phyloP scores from a whole-genome alignment of 2,888 invertebrate species.

The Rotaria magnacalcarata region DNA sequence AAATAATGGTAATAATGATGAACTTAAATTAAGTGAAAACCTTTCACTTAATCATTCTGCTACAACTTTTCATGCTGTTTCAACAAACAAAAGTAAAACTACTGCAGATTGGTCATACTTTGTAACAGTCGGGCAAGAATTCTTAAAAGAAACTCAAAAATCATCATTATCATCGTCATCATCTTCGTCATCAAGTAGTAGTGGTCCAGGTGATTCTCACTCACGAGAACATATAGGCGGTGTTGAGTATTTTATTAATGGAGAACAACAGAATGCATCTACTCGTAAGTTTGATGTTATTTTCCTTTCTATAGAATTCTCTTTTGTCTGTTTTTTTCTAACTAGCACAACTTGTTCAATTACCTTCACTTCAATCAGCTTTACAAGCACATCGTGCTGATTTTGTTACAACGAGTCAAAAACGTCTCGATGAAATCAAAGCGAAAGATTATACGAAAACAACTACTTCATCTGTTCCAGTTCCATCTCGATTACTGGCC shows the following conservation, averaged over 20 bases:
- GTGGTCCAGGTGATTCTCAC: not conserved
- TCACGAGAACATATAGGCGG: not conserved
- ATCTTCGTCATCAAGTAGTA: not conserved
- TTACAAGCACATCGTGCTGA: not conserved
- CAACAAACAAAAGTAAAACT: not conserved
- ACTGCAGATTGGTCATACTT: conserved; percentile 10
- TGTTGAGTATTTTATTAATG: not conserved
- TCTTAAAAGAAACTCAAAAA: not conserved
- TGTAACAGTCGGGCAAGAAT: not conserved
- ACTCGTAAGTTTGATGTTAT: not conserved
- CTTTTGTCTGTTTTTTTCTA: not conserved
- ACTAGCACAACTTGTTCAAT: not conserved
- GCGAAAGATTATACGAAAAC: conserved; percentile 11
- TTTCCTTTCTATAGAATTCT: not conserved
- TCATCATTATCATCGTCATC: not conserved
- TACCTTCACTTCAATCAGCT: not conserved
- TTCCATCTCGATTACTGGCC: not conserved
- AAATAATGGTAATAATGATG: not conserved
- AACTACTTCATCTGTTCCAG: not conserved
- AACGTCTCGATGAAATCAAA: conserved; percentile 3
- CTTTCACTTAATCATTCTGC: not conserved
- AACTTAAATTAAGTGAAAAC: not conserved
- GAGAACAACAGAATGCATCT: not conserved
- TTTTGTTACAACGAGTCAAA: conserved; percentile 16
- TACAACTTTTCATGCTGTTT: not conserved